A percentile compares a stretch with the other conserved stretches of the same genome.
Evolutionary conservation across 2,888 invertebrate species (phyloP).

Genomic region (Apotomis capreana): DNA sequence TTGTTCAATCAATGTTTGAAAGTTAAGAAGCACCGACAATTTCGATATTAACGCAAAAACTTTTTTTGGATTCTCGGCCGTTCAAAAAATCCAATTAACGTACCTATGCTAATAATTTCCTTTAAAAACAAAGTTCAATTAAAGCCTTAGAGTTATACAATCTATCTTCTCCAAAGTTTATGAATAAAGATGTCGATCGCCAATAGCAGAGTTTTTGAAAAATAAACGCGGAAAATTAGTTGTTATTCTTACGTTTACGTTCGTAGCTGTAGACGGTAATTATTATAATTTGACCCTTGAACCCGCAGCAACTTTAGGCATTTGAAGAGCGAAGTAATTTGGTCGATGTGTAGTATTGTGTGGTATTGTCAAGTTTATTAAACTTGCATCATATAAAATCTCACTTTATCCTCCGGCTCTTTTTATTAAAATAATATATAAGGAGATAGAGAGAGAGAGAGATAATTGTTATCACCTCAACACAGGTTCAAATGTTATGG

Average conservation of each 20-base stretch:
- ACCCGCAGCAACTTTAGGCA: no score
- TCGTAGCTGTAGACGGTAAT: not conserved
- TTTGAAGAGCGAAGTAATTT: no score
- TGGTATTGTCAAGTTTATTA: no score
- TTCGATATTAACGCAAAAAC: constrained; percentile 12
- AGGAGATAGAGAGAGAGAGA: no score
- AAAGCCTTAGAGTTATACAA: constrained; percentile 38
- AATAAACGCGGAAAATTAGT: not conserved
- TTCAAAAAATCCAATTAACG: constrained; percentile 36
- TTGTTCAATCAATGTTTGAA: not conserved
- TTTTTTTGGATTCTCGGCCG: constrained; percentile 1
- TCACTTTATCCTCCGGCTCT: no score
- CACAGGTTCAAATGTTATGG: no score
- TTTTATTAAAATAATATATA: no score
- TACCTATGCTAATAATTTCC: constrained; percentile 39
- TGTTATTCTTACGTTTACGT: not conserved
- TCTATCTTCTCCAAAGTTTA: constrained; percentile 40
- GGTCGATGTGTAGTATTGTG: no score
- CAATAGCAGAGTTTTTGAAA: constrained; percentile 23
- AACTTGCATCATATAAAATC: no score
- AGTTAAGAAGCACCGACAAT: not conserved
- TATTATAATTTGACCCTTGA: no score
- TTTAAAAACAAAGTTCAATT: constrained; percentile 34
- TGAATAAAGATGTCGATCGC: constrained; percentile 40
- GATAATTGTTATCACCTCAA: no score